Conservation (phyloP, 2,888 invertebrate genomes). For the Fabriciana adippe region DNA sequence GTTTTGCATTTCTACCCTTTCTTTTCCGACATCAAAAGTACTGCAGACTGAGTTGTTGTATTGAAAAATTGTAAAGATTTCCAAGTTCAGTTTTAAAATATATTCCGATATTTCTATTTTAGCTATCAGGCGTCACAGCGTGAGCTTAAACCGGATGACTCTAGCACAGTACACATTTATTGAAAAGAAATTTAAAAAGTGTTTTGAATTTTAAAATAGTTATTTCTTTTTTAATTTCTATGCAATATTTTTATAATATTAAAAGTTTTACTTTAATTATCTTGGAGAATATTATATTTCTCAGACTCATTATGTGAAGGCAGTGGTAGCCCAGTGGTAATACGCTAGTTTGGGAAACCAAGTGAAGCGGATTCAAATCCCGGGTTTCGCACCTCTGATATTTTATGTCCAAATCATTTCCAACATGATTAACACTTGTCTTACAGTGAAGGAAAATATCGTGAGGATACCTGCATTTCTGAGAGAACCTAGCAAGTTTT, state of each 20-base stretch:
- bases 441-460: no score
- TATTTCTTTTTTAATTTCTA: constrained; percentile 11
- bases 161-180: constrained; percentile 5
- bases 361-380: no score
- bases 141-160: constrained; percentile 13
- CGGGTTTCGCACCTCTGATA: no score
- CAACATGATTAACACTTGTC: no score
- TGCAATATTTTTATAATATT: background rate
- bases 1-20: no score
- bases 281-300: no score
- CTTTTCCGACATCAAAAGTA: background rate
- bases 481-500: no score
- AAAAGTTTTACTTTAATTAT: background rate
- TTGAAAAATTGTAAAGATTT: background rate
- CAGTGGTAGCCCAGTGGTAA: no score
- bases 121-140: constrained; percentile 8
- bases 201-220: constrained; percentile 8
- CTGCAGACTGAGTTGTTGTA: background rate
- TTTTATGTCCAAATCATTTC: no score
- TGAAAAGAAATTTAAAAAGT: constrained; percentile 2
- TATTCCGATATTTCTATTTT: background rate
- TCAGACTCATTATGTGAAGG: no score
- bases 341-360: no score
- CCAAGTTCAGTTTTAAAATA: constrained; percentile 9
- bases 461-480: no score